These are phyloP conservation scores for Lynx canadensis DNA, from an alignment of 2,113 vertebrate species.

Conservation along the genomic window DNA sequence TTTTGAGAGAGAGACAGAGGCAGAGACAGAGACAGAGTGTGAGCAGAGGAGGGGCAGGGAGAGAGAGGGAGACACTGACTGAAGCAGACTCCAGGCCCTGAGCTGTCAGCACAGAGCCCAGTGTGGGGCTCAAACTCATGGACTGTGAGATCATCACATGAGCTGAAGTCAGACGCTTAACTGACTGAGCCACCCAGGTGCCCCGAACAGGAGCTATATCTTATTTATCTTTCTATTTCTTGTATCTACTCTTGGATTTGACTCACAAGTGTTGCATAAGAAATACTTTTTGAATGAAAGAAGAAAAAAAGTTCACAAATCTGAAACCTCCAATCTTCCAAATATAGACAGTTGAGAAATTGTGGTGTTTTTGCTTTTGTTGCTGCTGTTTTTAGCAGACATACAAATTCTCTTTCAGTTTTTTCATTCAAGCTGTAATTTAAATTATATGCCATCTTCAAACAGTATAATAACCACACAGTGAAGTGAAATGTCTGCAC, in stretches of 20 bases:
- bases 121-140: too few relatives aligned
- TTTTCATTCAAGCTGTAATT: background rate
- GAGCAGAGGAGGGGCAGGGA: too few relatives aligned
- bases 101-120: too few relatives aligned
- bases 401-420: background rate
- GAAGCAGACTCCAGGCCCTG: too few relatives aligned
- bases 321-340: background rate
- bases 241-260: background rate
- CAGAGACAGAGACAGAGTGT: too few relatives aligned
- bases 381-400: background rate
- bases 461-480: background rate
- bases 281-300: background rate
- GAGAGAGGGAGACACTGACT: too few relatives aligned
- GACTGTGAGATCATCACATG: too few relatives aligned
- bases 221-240: background rate
- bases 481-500: background rate
- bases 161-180: too few relatives aligned
- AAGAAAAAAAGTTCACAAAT: background rate
- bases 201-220: background rate
- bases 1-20: too few relatives aligned
- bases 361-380: background rate
- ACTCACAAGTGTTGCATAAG: background rate
- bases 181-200: too few relatives aligned
- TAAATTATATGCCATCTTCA: background rate
- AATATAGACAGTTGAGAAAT: background rate